These are phyloP conservation scores for Onychomys leucogaster DNA, from an alignment of 2,797 vertebrate genomes.

Conservation along the genomic window DNA sequence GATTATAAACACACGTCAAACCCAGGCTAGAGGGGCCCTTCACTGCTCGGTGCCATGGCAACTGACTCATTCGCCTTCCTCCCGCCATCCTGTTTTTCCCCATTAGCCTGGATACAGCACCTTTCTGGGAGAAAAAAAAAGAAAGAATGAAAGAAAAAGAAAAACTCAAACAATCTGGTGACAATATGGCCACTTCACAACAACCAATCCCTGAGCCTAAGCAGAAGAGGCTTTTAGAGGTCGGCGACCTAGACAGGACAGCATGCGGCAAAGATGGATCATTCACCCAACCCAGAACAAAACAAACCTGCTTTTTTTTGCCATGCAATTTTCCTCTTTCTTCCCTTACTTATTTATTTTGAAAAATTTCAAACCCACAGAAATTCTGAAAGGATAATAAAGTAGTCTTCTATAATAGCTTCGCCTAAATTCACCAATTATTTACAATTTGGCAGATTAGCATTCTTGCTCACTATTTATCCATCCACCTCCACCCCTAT, in stretches of 20 bases:
- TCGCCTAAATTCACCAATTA: background rate
- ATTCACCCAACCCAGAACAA: background rate
- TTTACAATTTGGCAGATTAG: background rate
- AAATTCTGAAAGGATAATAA: slow-evolving; percentile 31
- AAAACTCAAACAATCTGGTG: slow-evolving; percentile 34
- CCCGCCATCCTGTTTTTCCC: slow-evolving; percentile 18
- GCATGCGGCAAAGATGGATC: background rate
- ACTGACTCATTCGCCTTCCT: slow-evolving; percentile 54
- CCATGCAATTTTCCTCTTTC: background rate
- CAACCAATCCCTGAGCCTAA: background rate
- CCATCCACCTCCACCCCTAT: background rate
- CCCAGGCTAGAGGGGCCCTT: slow-evolving; percentile 47
- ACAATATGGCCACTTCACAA: slow-evolving; percentile 40
- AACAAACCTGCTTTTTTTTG: background rate
- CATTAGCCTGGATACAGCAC: slow-evolving; percentile 48
- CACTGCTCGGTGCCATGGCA: slow-evolving; percentile 60
- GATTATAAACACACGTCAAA: slow-evolving; percentile 63
- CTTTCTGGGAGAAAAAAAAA: background rate
- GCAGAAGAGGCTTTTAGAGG: background rate
- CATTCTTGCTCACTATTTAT: background rate
- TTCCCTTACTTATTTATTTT: background rate
- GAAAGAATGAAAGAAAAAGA: background rate
- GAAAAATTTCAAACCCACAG: background rate
- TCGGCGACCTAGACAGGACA: background rate
- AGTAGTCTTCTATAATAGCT: background rate